Evolutionary conservation across 2,797 vertebrate genomes (phyloP).

Genomic region (Vireo griseus): DNA sequence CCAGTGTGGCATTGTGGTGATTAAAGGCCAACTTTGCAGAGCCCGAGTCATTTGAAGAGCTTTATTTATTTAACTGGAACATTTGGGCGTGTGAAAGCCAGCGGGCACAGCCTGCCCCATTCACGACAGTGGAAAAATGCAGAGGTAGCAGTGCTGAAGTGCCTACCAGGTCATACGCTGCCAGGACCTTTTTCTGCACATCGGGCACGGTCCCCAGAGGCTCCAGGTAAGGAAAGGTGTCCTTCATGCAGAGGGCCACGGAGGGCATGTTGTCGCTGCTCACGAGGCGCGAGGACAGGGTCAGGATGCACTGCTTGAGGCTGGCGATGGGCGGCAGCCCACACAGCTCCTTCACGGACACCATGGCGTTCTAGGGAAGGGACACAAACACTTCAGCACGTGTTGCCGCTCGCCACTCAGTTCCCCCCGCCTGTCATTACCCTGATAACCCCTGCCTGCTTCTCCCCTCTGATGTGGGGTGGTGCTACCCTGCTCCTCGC

Average conservation of each 20-base stretch:
- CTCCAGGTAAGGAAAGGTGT: constrained; percentile 89
- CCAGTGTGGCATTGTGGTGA: neutral
- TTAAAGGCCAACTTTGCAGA: neutral
- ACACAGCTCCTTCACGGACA: constrained; percentile 92
- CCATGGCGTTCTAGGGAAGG: constrained; percentile 81
- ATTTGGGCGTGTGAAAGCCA: fast-evolving
- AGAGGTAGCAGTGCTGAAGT: neutral
- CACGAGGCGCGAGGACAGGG: constrained; percentile 86
- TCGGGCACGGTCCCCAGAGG: constrained; percentile 80
- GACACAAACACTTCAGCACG: neutral
- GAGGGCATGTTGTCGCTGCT: constrained; percentile 80
- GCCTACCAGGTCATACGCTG: constrained; percentile 88
- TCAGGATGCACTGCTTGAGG: constrained; percentile 96
- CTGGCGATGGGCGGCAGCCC: constrained; percentile 92
- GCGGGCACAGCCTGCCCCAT: fast-evolving
- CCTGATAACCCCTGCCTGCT: neutral
- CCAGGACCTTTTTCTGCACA: constrained; percentile 86
- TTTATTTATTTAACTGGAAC: neutral
- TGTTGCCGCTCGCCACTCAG: fast-evolving
- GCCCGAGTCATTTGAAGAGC: neutral
- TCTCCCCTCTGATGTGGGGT: neutral
- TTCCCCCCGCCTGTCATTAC: neutral
- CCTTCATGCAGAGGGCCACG: constrained; percentile 85
- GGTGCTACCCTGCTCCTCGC: fast-evolving
- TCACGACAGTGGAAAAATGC: fast-evolving